These are phyloP conservation scores for Tetropium fuscum DNA, from an alignment of 2,888 invertebrate genomes.

Conservation along the genomic window DNA sequence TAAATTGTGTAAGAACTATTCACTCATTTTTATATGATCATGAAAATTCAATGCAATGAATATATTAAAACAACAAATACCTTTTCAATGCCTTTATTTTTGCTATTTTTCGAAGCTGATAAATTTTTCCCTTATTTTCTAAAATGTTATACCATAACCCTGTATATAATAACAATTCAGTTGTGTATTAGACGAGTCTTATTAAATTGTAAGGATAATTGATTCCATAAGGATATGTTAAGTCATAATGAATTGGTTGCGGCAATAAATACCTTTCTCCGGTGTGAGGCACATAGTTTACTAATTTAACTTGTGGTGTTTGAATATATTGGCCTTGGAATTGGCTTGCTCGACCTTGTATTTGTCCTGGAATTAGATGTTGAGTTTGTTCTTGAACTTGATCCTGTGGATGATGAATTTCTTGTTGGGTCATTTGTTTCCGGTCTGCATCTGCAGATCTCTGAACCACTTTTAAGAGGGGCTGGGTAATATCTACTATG, in stretches of 20 bases:
- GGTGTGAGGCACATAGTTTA: constrained; percentile 11
- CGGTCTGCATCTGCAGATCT: not conserved
- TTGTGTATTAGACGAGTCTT: not conserved
- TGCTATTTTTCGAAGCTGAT: no score
- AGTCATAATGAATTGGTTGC: constrained; percentile 25
- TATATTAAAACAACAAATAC: no score
- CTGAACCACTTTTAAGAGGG: constrained; percentile 3
- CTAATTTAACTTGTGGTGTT: not conserved
- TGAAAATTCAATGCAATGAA: no score
- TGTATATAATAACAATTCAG: not conserved
- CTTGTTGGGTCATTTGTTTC: not conserved
- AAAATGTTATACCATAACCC: constrained; percentile 9
- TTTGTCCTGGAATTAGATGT: not conserved
- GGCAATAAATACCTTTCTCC: constrained; percentile 29
- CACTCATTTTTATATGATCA: no score
- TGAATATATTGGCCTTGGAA: constrained; percentile 15
- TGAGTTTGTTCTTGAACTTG: constrained; percentile 22
- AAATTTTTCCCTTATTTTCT: not conserved
- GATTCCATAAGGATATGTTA: constrained; percentile 33
- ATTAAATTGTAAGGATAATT: constrained; percentile 34
- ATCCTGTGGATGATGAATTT: not conserved
- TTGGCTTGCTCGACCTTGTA: constrained; percentile 16
- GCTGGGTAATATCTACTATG: constrained; percentile 20
- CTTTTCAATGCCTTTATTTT: no score
- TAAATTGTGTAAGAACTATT: no score